A percentile compares a stretch with the other conserved stretches of the same genome.
Evolutionary conservation across 1,140 invertebrate genomes (phyloP).

Genomic region (Calliphora vicina): DNA sequence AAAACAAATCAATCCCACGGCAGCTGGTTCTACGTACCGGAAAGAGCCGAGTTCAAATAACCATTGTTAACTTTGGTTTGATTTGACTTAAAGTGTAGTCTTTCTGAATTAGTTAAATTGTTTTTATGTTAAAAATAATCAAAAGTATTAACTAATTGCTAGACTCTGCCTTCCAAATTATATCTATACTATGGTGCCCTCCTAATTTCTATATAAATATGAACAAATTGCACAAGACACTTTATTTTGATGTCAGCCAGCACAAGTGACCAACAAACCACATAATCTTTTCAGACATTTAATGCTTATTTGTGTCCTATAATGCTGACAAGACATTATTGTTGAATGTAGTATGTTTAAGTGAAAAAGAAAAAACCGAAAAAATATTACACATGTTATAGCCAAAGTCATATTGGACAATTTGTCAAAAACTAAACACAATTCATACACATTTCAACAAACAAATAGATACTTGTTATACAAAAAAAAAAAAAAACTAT

Average conservation of each 20-base stretch:
- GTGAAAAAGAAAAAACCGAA: background rate
- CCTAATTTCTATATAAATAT: too few species aligned
- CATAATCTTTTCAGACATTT: background rate
- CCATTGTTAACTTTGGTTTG: too few species aligned
- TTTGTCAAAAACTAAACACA: background rate
- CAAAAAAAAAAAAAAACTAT: background rate
- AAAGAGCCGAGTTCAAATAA: too few species aligned
- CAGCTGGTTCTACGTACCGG: too few species aligned
- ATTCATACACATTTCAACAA: background rate
- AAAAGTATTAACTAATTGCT: too few species aligned
- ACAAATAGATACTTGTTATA: background rate
- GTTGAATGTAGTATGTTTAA: background rate
- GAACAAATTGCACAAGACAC: background rate
- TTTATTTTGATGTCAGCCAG: background rate
- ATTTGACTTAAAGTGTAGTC: too few species aligned
- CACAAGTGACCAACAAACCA: constrained; percentile 10
- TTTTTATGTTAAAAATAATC: too few species aligned
- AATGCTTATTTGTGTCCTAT: background rate
- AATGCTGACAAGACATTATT: background rate
- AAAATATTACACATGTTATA: background rate
- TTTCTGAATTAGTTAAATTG: too few species aligned
- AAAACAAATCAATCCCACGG: too few species aligned
- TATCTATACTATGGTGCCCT: too few species aligned
- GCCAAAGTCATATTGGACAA: background rate
- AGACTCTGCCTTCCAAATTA: too few species aligned